These are phyloP conservation scores for Ctenosaura bakeri DNA, from an alignment of 2,797 vertebrate species.

Conservation along the genomic window DNA sequence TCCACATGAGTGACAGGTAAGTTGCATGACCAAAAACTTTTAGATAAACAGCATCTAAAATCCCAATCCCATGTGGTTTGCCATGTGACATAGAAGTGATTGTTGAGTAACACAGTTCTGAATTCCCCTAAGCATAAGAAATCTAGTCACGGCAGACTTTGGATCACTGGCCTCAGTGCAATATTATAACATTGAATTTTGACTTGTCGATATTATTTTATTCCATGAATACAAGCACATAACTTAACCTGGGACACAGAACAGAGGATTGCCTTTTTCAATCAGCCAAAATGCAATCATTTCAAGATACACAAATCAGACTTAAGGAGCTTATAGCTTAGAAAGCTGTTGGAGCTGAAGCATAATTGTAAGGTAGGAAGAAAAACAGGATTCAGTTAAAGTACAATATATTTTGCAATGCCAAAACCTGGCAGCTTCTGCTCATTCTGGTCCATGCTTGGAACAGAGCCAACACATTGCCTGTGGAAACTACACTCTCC, in stretches of 20 bases:
- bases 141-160: not conserved
- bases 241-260: not conserved
- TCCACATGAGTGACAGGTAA: not conserved
- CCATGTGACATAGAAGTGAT: not conserved
- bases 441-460: constrained; percentile 37
- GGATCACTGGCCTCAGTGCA: not conserved
- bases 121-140: not conserved
- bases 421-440: constrained; percentile 50
- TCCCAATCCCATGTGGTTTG: not conserved
- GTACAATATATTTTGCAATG: constrained; percentile 42
- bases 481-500: constrained; percentile 53
- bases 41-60: not conserved
- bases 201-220: not conserved
- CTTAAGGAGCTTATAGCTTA: constrained; percentile 38
- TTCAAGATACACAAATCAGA: constrained; percentile 29
- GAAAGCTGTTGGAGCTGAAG: constrained; percentile 25
- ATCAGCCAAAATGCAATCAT: constrained; percentile 9
- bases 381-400: constrained; percentile 49
- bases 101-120: not conserved
- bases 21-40: not conserved
- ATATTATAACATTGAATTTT: constrained; percentile 7
- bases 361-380: constrained; percentile 34
- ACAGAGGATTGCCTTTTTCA: not conserved
- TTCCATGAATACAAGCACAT: not conserved
- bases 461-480: constrained; percentile 46